These are phyloP conservation scores for Trichopria drosophilae DNA, from an alignment of 2,888 invertebrate genomes.

Conservation along the genomic window DNA sequence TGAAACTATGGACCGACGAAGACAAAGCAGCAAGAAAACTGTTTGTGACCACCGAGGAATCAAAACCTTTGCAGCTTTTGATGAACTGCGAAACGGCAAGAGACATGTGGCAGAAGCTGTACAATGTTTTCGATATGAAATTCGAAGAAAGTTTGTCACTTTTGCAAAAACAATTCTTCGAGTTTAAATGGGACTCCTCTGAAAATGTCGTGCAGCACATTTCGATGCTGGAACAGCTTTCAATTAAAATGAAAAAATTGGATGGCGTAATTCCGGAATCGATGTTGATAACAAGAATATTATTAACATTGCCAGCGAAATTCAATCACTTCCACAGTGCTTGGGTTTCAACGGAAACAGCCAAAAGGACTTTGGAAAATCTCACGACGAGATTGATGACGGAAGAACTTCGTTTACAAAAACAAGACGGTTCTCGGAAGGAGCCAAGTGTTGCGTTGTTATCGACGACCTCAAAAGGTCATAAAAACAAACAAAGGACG, in stretches of 20 bases:
- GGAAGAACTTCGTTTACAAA: constrained; percentile 1
- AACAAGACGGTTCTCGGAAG: neutral
- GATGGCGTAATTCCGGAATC: constrained; percentile 26
- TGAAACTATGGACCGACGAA: neutral
- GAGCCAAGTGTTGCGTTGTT: neutral
- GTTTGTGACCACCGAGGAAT: constrained; percentile 34
- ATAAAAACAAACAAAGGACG: too few species aligned
- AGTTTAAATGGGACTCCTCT: constrained; percentile 23
- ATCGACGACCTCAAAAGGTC: too few species aligned
- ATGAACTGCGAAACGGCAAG: constrained; percentile 28
- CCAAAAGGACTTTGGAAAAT: constrained; percentile 15
- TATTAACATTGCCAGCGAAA: constrained; percentile 8
- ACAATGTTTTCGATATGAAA: constrained; percentile 34
- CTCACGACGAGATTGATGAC: constrained; percentile 6
- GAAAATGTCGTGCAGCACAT: constrained; percentile 25
- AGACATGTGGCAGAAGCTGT: constrained; percentile 37
- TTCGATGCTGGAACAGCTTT: constrained; percentile 32
- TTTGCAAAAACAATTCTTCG: constrained; percentile 38
- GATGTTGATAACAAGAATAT: constrained; percentile 34
- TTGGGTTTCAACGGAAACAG: constrained; percentile 24
- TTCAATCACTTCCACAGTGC: constrained; percentile 33
- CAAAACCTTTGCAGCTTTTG: constrained; percentile 30
- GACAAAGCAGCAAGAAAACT: constrained; percentile 20
- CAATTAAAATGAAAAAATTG: constrained; percentile 31
- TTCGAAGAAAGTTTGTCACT: constrained; percentile 30